Base-by-base conservation (phyloP, 2,113 vertebrate species). In the Mobula hypostoma region DNA sequence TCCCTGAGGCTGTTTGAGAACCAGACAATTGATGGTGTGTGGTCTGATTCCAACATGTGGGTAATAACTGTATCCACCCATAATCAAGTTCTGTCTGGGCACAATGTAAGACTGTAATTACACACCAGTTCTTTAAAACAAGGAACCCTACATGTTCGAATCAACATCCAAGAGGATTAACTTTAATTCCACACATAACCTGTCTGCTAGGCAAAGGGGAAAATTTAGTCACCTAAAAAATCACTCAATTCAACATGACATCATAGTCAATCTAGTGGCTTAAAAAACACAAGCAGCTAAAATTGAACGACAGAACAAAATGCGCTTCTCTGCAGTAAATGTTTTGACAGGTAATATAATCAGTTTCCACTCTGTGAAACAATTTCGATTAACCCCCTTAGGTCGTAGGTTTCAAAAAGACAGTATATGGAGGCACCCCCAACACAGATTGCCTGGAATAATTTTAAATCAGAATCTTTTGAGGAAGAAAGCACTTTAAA, bases 291-390 rank as follows among this genome's bases (percentile, higher is more conserved):
- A 79, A n/a, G n/a, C 77, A 24, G 21, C 80, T 32, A 90, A 15
- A n/a, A 72, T 27, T 48, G 21, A 93, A 8, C 12, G 40, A 19
- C 90, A 74, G 21, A 12, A 93, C 68, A 70, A 24, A 74, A 72
- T 74, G 66, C 24, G 68, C 91, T 93, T 74, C 91, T 48, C 68
- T 27, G 9, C 6, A 27, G 70, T 74, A 93, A 93, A 29, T 93
- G 70, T 8, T 93, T 70, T 21, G 32, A 66, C 12, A 74, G 91
- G 36, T 76, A 74, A 93, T 56, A 74, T 11, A 21, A 93, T 12
- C 68, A 93, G 85, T 29, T 32, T 74, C 90, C 14, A 29, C 68
- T 88, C 85, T 88, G 85, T 66, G 85, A 66, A 88, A 88, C 58
- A 5, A 32, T 90, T 63, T 66, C 61, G 66, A 90, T 90, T 7